Evolutionary conservation across 2,888 invertebrate species (phyloP).

Genomic region (Smittia aterrima): DNA sequence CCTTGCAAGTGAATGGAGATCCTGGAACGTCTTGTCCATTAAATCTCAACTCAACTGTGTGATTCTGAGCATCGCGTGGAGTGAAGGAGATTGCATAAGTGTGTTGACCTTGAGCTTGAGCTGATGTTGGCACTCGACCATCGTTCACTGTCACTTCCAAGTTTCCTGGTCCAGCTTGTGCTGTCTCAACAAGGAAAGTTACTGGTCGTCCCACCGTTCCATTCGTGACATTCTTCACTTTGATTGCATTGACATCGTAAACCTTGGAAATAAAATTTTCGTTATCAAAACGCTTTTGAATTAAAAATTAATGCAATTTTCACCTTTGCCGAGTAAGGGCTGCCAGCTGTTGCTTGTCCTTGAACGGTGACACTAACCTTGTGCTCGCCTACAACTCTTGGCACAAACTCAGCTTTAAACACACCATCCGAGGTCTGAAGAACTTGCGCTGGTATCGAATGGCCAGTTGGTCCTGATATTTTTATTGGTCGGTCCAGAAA

Average conservation of each 20-base stretch:
- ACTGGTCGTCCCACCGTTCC: conserved; percentile 88
- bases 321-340: conserved; percentile 89
- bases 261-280: too few relatives aligned
- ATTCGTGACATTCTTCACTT: conserved; percentile 85
- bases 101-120: conserved; percentile 94
- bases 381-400: conserved; percentile 88
- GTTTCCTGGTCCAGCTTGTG: conserved; percentile 97
- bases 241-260: conserved; percentile 90
- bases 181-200: conserved; percentile 94
- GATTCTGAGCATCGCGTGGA: conserved; percentile 84
- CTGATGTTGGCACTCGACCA: conserved; percentile 93
- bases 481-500: not conserved
- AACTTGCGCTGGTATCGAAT: conserved; percentile 85
- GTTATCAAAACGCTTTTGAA: conserved; percentile 15
- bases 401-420: conserved; percentile 88
- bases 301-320: conserved; percentile 40
- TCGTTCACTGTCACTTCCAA: conserved; percentile 98
- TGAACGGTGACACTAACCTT: conserved; percentile 82
- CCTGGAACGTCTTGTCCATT: conserved; percentile 95
- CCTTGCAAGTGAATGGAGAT: conserved; percentile 56
- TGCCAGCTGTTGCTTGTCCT: conserved; percentile 80
- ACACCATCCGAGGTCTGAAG: conserved; percentile 77
- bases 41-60: conserved; percentile 92
- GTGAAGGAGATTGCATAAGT: conserved; percentile 97
- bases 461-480: conserved; percentile 82